Base-by-base conservation (phyloP, 2,113 vertebrate species). In the Gambusia holbrooki region DNA sequence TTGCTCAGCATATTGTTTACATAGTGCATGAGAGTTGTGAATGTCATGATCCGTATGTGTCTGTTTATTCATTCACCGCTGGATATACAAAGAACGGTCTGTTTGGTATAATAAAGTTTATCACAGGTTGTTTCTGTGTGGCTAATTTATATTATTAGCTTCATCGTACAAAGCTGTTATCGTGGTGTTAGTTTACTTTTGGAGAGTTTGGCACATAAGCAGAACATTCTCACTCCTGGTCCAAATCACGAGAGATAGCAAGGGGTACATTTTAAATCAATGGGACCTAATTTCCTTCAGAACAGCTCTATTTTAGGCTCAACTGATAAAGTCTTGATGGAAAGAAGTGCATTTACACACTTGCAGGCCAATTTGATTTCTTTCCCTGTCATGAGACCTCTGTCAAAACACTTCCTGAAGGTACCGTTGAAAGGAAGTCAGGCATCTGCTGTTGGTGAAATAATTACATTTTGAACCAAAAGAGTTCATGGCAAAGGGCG, bases 391-490 rank as follows among this genome's bases (percentile, higher is more conserved):
- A 82, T 79, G 81, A 84, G 88, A 84, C 73, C 79, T 76, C 71
- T 69, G 84, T 85, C 73, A 82, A 71, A 83, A 73, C 69, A 86
- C 84, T 93, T 94, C 92, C 93, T 93, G 92, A 88, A 88, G 87
- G 92, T 92, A 87, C 80, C 90, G 90, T 89, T 81, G 84, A 90
- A 58, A 90, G 93, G 92, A 93, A 94, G 87, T 92, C 87, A 89
- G 90, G 89, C 86, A 86, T 89, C 79, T 89, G 92, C 86, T 90
- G 77, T 85, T 79, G 87, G 77, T 90, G 83, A 80, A 83, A 90
- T 88, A 88, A 90, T 92, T 89, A 84, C 71, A 73, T 90, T 93
- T 71, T 71, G 80, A 81, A 84, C 70, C 79, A 74, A 88, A 84
- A 51, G 63, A 87, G 90, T 87, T 87, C 77, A 84, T 74, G 77